Conservation (phyloP, 2,113 vertebrate genomes). For the Phrynocephalus versicolor region DNA sequence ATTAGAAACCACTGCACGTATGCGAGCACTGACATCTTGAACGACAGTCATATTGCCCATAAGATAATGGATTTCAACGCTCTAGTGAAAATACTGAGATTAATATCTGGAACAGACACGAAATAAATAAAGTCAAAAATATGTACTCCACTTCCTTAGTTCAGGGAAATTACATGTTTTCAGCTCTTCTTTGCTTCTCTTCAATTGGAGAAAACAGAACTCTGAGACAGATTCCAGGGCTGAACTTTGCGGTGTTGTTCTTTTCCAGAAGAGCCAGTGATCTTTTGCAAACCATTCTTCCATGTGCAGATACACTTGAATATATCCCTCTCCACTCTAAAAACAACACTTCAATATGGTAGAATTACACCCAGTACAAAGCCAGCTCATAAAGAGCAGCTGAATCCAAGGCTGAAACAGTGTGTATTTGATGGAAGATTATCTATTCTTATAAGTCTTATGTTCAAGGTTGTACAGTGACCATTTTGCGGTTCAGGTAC, state of each 20-base stretch:
- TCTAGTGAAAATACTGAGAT: slow-evolving; percentile 48
- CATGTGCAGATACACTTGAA: background rate
- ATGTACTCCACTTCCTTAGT: slow-evolving; percentile 37
- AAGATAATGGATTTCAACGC: slow-evolving; percentile 48
- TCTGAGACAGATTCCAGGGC: background rate
- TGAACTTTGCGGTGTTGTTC: background rate
- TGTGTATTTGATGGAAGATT: background rate
- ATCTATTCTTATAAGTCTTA: background rate
- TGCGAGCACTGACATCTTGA: slow-evolving; percentile 5
- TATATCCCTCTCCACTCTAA: background rate
- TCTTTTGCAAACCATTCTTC: background rate
- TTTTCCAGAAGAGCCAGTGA: slow-evolving; percentile 26
- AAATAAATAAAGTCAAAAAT: slow-evolving; percentile 46
- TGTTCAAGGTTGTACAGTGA: background rate
- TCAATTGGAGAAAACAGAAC: background rate
- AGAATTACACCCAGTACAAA: background rate
- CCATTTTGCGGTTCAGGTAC: no score
- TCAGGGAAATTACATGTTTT: slow-evolving; percentile 44
- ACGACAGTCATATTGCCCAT: slow-evolving; percentile 33
- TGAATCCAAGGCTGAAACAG: background rate
- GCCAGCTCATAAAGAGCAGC: background rate
- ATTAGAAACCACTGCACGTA: background rate
- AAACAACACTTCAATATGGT: background rate
- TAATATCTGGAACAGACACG: slow-evolving; percentile 37
- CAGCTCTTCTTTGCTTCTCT: slow-evolving; percentile 16